Evolutionary conservation across 2,797 vertebrate genomes (phyloP), one percentile per base, ranked within the genome.

Genomic region (Paramormyrops hopkinsi): DNA sequence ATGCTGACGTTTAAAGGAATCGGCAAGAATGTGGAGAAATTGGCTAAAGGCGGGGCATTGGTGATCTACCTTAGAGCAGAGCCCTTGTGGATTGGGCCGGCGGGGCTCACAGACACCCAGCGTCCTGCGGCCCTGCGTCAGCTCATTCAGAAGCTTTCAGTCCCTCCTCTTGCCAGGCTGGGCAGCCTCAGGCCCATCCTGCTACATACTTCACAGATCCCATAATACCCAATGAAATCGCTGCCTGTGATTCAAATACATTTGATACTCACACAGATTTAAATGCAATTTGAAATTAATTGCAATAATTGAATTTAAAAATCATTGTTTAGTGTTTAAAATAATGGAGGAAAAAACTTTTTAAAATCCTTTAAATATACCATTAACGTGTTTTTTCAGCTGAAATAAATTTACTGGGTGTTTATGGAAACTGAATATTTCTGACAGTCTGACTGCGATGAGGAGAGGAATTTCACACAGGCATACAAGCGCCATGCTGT

Each of bases 1-100:
- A 50, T 51, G 83, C 88, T 86, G 62, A 89, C 48, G 48, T 56
- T 73, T 48, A 29, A 62, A 51, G 50, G 46, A n/a, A n/a, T 76
- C 84, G 53, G 65, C 19, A 54, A 17, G 12, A 87, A 89, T 25
- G 46, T 56, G 14, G 22, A 33, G 29, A 85, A 86, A 50, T 86
- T 85, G 51, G 25, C 83, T 51, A 69, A 69, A 89, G 41, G 46
- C 14, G 7, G 11, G 7, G 14, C n/a, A 8, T 4, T 25, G 54
- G 46, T 54, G 50, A 69, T 29, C 59, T 54, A 19, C 56, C 25
- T 46, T 50, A 46, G 54, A 7, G 7, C 8, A 83, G 51, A 37
- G 56, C 76, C 53, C 54, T n/a, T 62, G 22, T 33, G 59, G 14
- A 33, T 37, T 1, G 83, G 46, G 44, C n/a, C 17, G 11, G 46